phyloP scores from a whole-genome alignment of 1,140 invertebrate species.

The Lutraria rhynchaena region DNA sequence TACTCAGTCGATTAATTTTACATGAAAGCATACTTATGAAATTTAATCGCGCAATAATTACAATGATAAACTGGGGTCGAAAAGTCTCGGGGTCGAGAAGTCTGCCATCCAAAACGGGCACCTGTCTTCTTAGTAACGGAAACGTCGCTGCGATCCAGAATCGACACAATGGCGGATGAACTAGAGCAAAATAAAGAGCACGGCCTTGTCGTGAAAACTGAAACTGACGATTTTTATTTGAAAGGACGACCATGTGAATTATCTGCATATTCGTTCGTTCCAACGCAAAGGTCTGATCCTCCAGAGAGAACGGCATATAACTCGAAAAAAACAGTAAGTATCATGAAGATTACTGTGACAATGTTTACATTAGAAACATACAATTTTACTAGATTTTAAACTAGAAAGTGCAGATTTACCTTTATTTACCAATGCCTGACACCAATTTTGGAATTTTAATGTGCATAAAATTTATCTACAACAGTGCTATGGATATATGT shows the following conservation, averaged over 20 bases:
- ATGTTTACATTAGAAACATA: constrained; percentile 63
- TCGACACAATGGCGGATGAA: constrained; percentile 56
- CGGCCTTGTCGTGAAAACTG: constrained; percentile 70
- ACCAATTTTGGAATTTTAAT: too few relatives aligned
- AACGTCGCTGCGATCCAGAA: constrained; percentile 61
- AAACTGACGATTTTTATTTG: constrained; percentile 75
- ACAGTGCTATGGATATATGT: too few relatives aligned
- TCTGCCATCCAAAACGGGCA: constrained; percentile 30
- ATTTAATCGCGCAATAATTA: neutral
- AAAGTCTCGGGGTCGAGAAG: too few relatives aligned
- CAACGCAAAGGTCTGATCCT: constrained; percentile 71
- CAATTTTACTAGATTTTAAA: too few relatives aligned
- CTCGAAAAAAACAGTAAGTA: constrained; percentile 74
- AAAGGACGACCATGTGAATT: constrained; percentile 80
- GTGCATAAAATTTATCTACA: too few relatives aligned
- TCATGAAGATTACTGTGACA: too few relatives aligned
- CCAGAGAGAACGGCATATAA: constrained; percentile 79
- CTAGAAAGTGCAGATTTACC: too few relatives aligned
- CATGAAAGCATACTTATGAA: too few relatives aligned
- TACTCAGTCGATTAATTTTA: too few relatives aligned
- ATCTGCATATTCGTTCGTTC: constrained; percentile 80
- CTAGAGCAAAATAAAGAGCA: constrained; percentile 58
- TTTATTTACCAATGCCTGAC: too few relatives aligned
- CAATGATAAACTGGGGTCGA: too few relatives aligned
- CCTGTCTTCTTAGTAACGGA: constrained; percentile 68